Base-by-base conservation (phyloP, 2,113 vertebrate species). In the Mustelus asterias region DNA sequence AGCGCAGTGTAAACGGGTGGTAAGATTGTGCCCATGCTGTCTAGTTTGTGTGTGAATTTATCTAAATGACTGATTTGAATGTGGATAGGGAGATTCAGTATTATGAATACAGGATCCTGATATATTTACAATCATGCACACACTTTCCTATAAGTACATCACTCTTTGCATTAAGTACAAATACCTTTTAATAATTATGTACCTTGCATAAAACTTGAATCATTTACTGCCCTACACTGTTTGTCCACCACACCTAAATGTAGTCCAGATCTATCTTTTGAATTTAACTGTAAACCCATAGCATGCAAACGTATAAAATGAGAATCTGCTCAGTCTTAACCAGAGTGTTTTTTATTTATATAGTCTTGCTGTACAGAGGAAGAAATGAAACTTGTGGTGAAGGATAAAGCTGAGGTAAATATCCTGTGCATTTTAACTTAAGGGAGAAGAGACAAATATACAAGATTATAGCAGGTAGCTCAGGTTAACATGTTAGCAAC, bases 401-500 rank as follows among this genome's bases (percentile, higher is more conserved):
- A 95, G 67, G 94, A 95, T 76, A 72, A 95, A 22, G 44, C 94
- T 72, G 67, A 72, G 94, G 94, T 95, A 95, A 72, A 26, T 72
- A 95, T 95, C 14, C 9, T 69, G 70, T 70, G 48, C 10, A 65
- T 37, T 69, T 70, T 94, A 6, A 44, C 26, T 90, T 33, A 1
- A 60, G 22, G 13, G 44, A 37, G 24, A 14, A 48, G 26, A 54
- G 13, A 44, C 26, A 72, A 22, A 44, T 44, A 6, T 26, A 29
- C 14, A 26, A 10, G 26, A 54, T 69, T 26, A n/a, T 44, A 44
- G n/a, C 11, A 67, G 2, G 11, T 93, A 22, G n/a, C 13, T 48
- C 67, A 22, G n/a, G 33, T 69, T 70, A 70, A 72, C 5, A 26
- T 72, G 18, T 95, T 48, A 54, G 41, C 44, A 72, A 95, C 5